A percentile compares a stretch with the other conserved stretches of the same genome.
Evolutionary conservation across 2,888 invertebrate genomes (phyloP).

Genomic region (Lasioglossum morio): DNA sequence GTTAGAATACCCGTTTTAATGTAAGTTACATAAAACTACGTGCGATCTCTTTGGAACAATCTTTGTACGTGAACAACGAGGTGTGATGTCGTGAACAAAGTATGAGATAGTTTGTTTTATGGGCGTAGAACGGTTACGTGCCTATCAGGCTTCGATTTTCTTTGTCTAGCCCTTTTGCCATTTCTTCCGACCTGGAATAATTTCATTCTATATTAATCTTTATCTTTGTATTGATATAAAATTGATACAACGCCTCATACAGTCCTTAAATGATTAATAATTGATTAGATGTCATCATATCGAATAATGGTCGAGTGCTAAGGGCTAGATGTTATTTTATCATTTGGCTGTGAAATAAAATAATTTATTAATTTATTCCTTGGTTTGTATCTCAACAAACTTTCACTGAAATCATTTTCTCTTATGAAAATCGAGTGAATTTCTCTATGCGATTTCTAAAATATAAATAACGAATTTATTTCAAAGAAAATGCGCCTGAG

Average conservation of each 20-base stretch:
- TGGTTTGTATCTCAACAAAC: background rate
- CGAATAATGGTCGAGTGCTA: no score
- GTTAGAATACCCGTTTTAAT: constrained; percentile 14
- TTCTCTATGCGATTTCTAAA: background rate
- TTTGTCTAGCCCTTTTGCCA: background rate
- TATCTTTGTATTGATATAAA: no score
- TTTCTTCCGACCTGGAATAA: no score
- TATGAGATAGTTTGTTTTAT: constrained; percentile 3
- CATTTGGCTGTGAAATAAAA: background rate
- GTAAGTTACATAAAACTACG: constrained; percentile 26
- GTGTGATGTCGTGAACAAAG: constrained; percentile 2
- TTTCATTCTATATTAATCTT: no score
- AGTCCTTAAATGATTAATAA: no score
- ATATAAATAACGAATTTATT: background rate
- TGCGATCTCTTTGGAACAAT: constrained; percentile 10
- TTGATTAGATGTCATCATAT: no score
- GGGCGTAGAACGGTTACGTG: background rate
- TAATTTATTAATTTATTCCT: background rate
- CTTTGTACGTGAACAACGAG: background rate
- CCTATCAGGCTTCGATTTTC: background rate
- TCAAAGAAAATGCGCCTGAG: background rate
- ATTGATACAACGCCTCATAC: no score
- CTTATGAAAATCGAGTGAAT: background rate
- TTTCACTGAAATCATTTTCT: background rate
- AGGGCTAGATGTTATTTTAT: background rate